Evolutionary conservation across 1,140 invertebrate genomes (phyloP).

Genomic region (Papilio aristodemus): DNA sequence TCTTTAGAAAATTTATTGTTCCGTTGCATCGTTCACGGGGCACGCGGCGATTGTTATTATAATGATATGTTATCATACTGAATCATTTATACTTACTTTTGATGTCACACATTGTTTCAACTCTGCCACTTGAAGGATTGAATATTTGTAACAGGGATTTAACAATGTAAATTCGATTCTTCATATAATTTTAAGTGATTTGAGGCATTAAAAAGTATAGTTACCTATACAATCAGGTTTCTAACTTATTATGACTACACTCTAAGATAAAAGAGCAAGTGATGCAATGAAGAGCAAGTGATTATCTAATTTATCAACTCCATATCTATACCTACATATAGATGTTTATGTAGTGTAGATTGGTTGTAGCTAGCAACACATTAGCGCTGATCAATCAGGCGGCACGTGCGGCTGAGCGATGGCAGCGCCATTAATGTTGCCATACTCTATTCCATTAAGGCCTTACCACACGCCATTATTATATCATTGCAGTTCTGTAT

Average conservation of each 20-base stretch:
- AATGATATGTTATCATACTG: constrained; percentile 28
- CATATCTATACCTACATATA: neutral
- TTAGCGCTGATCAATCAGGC: constrained; percentile 54
- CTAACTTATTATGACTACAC: too few species aligned
- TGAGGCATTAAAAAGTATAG: too few species aligned
- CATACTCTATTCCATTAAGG: constrained; percentile 24
- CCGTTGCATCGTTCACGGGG: constrained; percentile 40
- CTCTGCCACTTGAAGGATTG: neutral
- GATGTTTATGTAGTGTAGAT: neutral
- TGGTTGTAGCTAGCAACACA: constrained; percentile 30
- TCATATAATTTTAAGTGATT: too few species aligned
- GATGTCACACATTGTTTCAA: neutral
- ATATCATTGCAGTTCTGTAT: neutral
- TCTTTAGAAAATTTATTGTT: constrained; percentile 48
- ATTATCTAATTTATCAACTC: neutral
- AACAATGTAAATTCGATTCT: neutral
- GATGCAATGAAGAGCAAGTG: neutral
- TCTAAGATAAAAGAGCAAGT: too few species aligned
- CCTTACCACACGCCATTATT: neutral
- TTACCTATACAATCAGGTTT: too few species aligned
- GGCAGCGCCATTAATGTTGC: constrained; percentile 35
- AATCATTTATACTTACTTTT: constrained; percentile 11
- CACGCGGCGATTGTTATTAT: constrained; percentile 30
- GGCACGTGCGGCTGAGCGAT: constrained; percentile 45
- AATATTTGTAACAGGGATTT: neutral